phyloP scores from a whole-genome alignment of 2,888 invertebrate genomes.

The Zonitis immaculata region DNA sequence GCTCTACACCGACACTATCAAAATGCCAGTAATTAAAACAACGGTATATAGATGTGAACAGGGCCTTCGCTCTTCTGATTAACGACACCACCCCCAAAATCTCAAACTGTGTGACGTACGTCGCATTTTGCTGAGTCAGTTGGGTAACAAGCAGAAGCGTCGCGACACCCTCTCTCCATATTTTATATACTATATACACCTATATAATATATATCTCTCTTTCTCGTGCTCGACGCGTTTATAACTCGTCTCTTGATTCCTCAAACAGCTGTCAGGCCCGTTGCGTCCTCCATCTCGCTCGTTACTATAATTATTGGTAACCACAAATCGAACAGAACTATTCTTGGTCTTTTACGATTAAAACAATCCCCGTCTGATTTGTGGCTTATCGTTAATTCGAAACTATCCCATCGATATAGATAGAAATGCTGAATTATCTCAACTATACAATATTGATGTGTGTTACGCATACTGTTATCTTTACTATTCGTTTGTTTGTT shows the following conservation, averaged over 20 bases:
- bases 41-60: slow-evolving; percentile 6
- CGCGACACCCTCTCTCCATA: background rate
- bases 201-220: background rate
- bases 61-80: slow-evolving; percentile 36
- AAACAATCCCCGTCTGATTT: background rate
- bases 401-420: background rate
- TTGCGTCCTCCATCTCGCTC: background rate
- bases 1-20: background rate
- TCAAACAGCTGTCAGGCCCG: slow-evolving; percentile 17
- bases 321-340: slow-evolving; percentile 2
- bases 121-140: slow-evolving; percentile 42
- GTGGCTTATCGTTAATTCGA: background rate
- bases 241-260: background rate
- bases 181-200: no score
- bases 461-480: slow-evolving; percentile 1
- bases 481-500: background rate
- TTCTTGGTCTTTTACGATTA: background rate
- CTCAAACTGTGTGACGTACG: slow-evolving; percentile 31
- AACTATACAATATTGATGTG: background rate
- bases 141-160: slow-evolving; percentile 27
- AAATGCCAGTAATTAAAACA: background rate
- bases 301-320: no score
- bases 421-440: background rate
- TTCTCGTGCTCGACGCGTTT: background rate
- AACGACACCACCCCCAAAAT: slow-evolving; percentile 35